Conservation (phyloP, 2,888 invertebrate species). For the Congeria kusceri region DNA sequence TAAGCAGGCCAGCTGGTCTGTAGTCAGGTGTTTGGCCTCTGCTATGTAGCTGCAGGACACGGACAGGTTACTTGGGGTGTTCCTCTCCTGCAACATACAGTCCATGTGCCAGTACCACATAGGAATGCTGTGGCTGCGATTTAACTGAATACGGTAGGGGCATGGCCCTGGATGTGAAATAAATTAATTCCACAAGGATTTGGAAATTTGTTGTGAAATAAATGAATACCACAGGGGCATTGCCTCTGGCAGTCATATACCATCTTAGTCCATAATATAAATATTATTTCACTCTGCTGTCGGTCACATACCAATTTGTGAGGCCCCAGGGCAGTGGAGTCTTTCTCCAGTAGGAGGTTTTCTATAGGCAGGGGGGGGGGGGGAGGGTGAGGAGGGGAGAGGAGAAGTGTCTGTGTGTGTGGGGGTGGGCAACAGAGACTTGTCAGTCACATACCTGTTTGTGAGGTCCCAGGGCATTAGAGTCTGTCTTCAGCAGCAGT, state of each 20-base stretch:
- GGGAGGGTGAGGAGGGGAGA: too few relatives aligned
- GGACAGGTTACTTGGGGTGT: slow-evolving; percentile 83
- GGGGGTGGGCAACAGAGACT: background rate
- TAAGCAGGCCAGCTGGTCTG: slow-evolving; percentile 77
- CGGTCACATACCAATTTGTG: background rate
- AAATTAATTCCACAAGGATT: too few relatives aligned
- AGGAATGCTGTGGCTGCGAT: too few relatives aligned
- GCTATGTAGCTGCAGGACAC: slow-evolving; percentile 85
- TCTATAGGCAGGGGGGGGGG: background rate
- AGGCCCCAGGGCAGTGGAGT: background rate
- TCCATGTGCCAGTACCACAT: too few relatives aligned
- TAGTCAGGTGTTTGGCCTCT: slow-evolving; percentile 80
- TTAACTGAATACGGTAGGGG: too few relatives aligned
- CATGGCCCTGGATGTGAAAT: too few relatives aligned
- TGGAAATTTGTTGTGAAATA: background rate
- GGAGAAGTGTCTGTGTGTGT: background rate
- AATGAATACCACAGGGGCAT: too few relatives aligned
- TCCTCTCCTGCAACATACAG: slow-evolving; percentile 76
- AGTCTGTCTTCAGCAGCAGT: too few relatives aligned
- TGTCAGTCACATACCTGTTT: background rate
- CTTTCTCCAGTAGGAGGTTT: background rate
- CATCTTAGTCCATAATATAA: too few relatives aligned
- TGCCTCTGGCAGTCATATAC: too few relatives aligned
- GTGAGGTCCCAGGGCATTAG: background rate
- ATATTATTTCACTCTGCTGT: too few relatives aligned